Evolutionary conservation across 1,140 invertebrate genomes (phyloP).

Genomic region (Bombus huntii): DNA sequence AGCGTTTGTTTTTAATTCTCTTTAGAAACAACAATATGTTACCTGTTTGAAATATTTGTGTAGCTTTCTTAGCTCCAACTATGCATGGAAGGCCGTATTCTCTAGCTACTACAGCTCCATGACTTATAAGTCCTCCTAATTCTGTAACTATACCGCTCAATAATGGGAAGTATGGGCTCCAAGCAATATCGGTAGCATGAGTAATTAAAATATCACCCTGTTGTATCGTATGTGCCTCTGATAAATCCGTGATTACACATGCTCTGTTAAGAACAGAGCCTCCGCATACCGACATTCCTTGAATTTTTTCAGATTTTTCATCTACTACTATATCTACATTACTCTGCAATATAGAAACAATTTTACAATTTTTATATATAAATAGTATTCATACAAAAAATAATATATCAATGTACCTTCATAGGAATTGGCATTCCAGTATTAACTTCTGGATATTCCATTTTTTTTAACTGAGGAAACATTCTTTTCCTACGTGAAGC

Average conservation of each 20-base stretch:
- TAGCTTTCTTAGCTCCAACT: slow-evolving; percentile 88
- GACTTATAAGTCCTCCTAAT: slow-evolving; percentile 92
- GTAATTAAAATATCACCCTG: slow-evolving; percentile 91
- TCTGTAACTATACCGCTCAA: slow-evolving; percentile 92
- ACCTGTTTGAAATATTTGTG: slow-evolving; percentile 87
- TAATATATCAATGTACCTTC: slow-evolving; percentile 36
- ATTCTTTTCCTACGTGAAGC: slow-evolving; percentile 86
- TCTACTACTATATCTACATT: neutral
- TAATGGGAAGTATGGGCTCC: slow-evolving; percentile 94
- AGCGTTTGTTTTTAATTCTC: neutral
- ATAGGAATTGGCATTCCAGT: slow-evolving; percentile 84
- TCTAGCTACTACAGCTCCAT: slow-evolving; percentile 94
- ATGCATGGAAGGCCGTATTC: slow-evolving; percentile 94
- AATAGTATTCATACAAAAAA: neutral
- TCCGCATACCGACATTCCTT: slow-evolving; percentile 88
- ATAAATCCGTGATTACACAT: slow-evolving; percentile 86
- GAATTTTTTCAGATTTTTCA: slow-evolving; percentile 66
- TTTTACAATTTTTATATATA: neutral
- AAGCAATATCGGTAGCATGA: slow-evolving; percentile 91
- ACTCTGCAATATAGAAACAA: slow-evolving; percentile 7
- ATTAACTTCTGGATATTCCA: slow-evolving; percentile 86
- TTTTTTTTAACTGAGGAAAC: slow-evolving; percentile 83
- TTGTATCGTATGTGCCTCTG: slow-evolving; percentile 79
- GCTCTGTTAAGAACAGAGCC: slow-evolving; percentile 87
- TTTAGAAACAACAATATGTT: slow-evolving; percentile 34